Evolutionary conservation across 2,888 invertebrate genomes (phyloP).

Genomic region (Aricia artaxerxes): DNA sequence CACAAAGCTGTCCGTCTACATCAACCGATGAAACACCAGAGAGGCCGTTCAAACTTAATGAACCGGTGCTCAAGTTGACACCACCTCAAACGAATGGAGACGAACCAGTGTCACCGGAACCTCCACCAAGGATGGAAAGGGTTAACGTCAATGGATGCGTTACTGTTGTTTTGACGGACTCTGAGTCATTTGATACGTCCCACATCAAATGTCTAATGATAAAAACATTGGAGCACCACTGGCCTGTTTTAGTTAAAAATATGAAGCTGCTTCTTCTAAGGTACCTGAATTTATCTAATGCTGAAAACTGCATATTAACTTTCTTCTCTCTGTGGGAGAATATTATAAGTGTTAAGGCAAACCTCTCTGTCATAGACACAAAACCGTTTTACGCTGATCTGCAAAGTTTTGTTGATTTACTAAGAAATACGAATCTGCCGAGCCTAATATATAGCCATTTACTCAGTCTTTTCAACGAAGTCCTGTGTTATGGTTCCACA

Average conservation of each 20-base stretch:
- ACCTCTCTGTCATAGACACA: constrained; percentile 93
- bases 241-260: constrained; percentile 89
- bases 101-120: constrained; percentile 59
- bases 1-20: constrained; percentile 62
- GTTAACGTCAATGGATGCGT: constrained; percentile 78
- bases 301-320: constrained; percentile 87
- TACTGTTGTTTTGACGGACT: constrained; percentile 85
- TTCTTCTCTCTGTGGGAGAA: constrained; percentile 94
- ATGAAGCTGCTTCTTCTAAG: constrained; percentile 81
- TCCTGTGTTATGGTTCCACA: constrained; percentile 94
- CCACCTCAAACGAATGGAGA: constrained; percentile 54
- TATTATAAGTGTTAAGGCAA: constrained; percentile 94
- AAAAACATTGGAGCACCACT: constrained; percentile 90
- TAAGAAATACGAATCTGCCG: constrained; percentile 86
- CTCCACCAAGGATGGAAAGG: constrained; percentile 64
- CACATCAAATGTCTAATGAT: constrained; percentile 92
- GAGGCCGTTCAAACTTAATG: constrained; percentile 63
- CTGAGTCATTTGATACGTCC: constrained; percentile 92
- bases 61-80: constrained; percentile 67
- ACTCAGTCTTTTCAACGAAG: constrained; percentile 92
- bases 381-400: constrained; percentile 93
- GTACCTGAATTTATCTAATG: constrained; percentile 80
- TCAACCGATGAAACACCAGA: constrained; percentile 55
- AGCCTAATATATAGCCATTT: constrained; percentile 92
- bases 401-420: constrained; percentile 87